Evolutionary conservation across 1,140 invertebrate species (phyloP).

Genomic region (Aleiodes sp.): DNA sequence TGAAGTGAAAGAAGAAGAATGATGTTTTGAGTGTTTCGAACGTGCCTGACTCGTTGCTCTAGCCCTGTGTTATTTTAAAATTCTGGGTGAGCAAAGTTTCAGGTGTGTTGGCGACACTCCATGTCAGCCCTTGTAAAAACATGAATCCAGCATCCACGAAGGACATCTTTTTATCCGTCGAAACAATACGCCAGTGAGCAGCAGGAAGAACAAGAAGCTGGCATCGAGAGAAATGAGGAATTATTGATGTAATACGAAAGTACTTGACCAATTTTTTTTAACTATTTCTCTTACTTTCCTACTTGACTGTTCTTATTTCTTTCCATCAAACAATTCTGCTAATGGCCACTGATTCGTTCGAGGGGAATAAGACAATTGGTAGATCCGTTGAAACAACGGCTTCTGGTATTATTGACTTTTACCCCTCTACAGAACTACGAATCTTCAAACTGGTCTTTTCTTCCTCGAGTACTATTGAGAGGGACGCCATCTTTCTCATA

Average conservation of each 20-base stretch:
- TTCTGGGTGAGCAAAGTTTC: conserved; percentile 64
- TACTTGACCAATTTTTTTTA: conserved; percentile 10
- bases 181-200: not conserved
- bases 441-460: conserved; percentile 1
- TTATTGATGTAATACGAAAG: conserved; percentile 3
- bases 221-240: conserved; percentile 2
- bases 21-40: conserved; percentile 44
- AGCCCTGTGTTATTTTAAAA: conserved; percentile 48
- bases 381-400: conserved; percentile 28
- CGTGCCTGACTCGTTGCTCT: conserved; percentile 64
- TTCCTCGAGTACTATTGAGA: conserved; percentile 5
- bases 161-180: not conserved
- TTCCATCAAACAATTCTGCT: conserved; percentile 34
- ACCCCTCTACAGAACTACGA: conserved; percentile 35
- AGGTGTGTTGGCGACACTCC: conserved; percentile 58
- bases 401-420: conserved; percentile 44
- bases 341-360: conserved; percentile 45
- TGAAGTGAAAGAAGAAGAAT: not conserved
- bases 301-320: not conserved
- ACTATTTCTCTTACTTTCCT: not conserved
- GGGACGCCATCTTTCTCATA: not conserved
- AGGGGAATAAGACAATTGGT: conserved; percentile 47
- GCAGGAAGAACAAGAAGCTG: too few relatives aligned
- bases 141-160: too few relatives aligned
- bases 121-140: conserved; percentile 19